A percentile compares a stretch with the other conserved stretches of the same genome.
These are phyloP conservation scores for Gisinianus flammeolus DNA, from an alignment of 2,888 invertebrate species.

Conservation along the genomic window DNA sequence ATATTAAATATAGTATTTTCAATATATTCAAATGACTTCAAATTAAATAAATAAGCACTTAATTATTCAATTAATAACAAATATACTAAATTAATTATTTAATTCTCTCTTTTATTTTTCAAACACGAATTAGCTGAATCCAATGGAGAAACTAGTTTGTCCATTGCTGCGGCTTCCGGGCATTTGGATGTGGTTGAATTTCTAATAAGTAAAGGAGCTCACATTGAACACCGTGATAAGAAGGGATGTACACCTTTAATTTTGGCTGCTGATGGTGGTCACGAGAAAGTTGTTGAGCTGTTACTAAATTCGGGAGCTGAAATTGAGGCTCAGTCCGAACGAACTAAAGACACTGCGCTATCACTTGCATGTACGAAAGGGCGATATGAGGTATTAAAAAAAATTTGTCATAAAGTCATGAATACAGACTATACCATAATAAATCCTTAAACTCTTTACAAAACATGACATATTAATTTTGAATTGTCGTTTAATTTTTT, in stretches of 20 bases:
- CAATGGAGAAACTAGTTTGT: conserved; percentile 97
- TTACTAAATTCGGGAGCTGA: conserved; percentile 93
- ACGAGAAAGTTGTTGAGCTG: conserved; percentile 89
- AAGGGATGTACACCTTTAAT: conserved; percentile 98
- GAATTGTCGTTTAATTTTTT: conserved; percentile 29
- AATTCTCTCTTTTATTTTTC: too few species aligned
- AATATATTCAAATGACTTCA: too few species aligned
- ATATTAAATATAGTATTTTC: too few species aligned
- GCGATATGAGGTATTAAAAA: conserved; percentile 76
- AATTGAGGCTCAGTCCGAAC: conserved; percentile 97
- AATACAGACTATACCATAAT: neutral
- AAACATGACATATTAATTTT: neutral
- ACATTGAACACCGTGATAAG: conserved; percentile 96
- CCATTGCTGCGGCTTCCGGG: conserved; percentile 95
- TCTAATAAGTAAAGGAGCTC: conserved; percentile 87
- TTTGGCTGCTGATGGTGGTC: conserved; percentile 95
- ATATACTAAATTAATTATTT: too few species aligned
- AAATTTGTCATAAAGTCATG: too few species aligned
- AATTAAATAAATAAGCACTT: too few species aligned
- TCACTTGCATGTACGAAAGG: conserved; percentile 98
- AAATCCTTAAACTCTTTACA: neutral
- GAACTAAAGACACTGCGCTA: conserved; percentile 97
- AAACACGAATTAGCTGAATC: too few species aligned
- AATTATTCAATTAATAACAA: too few species aligned
- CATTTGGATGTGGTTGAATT: conserved; percentile 95